These are phyloP conservation scores for Cryptoblepharus egeriae DNA, from an alignment of 2,797 vertebrate genomes.

Conservation along the genomic window DNA sequence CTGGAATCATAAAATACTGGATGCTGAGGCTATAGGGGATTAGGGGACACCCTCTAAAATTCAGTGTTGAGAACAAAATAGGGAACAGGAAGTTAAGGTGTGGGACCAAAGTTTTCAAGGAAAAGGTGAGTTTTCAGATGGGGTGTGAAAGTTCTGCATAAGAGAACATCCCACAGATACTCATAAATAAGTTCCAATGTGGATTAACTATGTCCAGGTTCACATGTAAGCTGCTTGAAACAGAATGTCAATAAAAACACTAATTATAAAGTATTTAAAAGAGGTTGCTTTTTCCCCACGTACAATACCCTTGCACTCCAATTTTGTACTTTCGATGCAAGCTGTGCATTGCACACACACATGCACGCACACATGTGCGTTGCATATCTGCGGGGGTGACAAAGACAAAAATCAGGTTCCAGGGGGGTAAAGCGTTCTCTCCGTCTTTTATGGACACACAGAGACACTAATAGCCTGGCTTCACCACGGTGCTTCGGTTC, in stretches of 20 bases:
- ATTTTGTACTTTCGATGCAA: background rate
- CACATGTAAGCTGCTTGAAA: background rate
- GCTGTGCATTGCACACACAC: background rate
- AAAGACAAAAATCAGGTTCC: background rate
- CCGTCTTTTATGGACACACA: slow-evolving; percentile 42
- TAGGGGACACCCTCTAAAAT: no score
- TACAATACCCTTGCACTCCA: fast-evolving
- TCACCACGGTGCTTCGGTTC: slow-evolving; percentile 54
- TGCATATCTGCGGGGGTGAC: background rate
- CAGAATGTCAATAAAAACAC: background rate
- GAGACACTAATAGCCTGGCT: slow-evolving; percentile 59
- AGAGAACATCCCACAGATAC: no score
- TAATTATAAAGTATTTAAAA: background rate
- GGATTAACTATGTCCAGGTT: no score
- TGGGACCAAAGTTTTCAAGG: no score
- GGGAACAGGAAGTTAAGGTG: no score
- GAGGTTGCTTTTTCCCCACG: background rate
- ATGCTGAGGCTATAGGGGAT: no score
- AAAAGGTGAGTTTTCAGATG: no score
- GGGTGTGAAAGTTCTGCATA: no score
- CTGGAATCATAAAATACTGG: no score
- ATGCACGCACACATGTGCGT: background rate
- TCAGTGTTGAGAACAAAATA: no score
- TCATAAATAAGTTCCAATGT: no score
- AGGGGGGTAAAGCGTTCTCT: slow-evolving; percentile 38